phyloP scores from a whole-genome alignment of 2,888 invertebrate species.

The Nipponacmea schrenckii region DNA sequence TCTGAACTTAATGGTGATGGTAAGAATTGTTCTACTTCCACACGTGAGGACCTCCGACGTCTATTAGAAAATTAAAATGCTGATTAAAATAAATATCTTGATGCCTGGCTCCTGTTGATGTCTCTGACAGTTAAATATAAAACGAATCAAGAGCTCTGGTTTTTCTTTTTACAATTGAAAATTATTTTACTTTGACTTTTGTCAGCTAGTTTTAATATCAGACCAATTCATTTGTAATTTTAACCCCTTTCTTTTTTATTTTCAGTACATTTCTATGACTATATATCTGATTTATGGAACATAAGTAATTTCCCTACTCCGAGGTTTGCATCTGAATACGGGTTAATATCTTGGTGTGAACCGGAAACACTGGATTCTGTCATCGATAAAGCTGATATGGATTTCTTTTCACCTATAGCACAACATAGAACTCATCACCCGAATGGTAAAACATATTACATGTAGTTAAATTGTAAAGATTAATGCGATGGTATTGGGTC shows the following conservation, averaged over 20 bases:
- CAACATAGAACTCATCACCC: conserved; percentile 89
- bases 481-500: too few species aligned
- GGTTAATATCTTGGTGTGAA: conserved; percentile 89
- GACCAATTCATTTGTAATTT: too few species aligned
- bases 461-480: background rate
- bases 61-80: background rate
- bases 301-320: conserved; percentile 80
- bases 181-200: too few species aligned
- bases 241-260: background rate
- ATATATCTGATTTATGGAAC: conserved; percentile 84
- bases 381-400: conserved; percentile 62
- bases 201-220: too few species aligned
- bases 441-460: conserved; percentile 73
- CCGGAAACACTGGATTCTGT: conserved; percentile 74
- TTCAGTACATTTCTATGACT: conserved; percentile 85
- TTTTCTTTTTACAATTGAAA: too few species aligned
- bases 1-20: conserved; percentile 83
- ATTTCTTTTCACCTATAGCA: conserved; percentile 73
- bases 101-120: background rate
- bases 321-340: conserved; percentile 95
- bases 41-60: background rate
- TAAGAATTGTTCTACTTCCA: conserved; percentile 35
- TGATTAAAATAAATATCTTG: background rate
- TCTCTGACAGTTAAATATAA: too few species aligned
- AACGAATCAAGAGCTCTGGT: background rate